Conservation (phyloP, 2,888 invertebrate species). For the Elmis aenea region DNA sequence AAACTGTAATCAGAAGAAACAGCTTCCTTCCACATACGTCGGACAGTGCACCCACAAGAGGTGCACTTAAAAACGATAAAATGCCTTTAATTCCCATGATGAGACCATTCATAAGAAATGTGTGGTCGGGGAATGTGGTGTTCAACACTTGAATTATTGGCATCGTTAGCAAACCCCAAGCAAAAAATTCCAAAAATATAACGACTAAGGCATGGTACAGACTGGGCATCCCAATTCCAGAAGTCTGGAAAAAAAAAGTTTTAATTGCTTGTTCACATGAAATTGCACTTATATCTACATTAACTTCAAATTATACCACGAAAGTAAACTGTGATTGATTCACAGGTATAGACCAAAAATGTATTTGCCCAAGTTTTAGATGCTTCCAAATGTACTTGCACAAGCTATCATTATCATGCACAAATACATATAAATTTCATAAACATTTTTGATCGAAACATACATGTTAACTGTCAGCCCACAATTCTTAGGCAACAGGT, state of each 20-base stretch:
- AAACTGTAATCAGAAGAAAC: slow-evolving; percentile 94
- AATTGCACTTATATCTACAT: too few species aligned
- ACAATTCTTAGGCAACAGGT: too few species aligned
- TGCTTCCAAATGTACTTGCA: too few species aligned
- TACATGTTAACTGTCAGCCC: too few species aligned
- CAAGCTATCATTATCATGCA: too few species aligned
- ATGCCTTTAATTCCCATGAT: slow-evolving; percentile 92
- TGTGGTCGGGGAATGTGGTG: slow-evolving; percentile 97
- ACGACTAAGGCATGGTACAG: slow-evolving; percentile 98
- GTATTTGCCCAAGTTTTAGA: slow-evolving; percentile 8
- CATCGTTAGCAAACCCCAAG: slow-evolving; percentile 98
- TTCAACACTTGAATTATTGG: slow-evolving; percentile 93
- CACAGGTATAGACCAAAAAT: neutral
- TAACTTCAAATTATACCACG: too few species aligned
- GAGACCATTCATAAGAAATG: slow-evolving; percentile 98
- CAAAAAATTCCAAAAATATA: slow-evolving; percentile 99
- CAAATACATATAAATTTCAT: too few species aligned
- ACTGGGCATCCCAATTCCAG: slow-evolving; percentile 89
- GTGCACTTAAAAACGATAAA: slow-evolving; percentile 95
- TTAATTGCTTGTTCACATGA: too few species aligned
- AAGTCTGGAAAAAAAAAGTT: slow-evolving; percentile 59
- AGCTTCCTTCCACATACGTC: slow-evolving; percentile 99
- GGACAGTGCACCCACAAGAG: slow-evolving; percentile 93
- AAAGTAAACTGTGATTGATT: slow-evolving; percentile 3
- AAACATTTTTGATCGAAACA: too few species aligned